These are phyloP conservation scores for Andrena bucephala DNA, from an alignment of 2,888 invertebrate species.

Conservation along the genomic window DNA sequence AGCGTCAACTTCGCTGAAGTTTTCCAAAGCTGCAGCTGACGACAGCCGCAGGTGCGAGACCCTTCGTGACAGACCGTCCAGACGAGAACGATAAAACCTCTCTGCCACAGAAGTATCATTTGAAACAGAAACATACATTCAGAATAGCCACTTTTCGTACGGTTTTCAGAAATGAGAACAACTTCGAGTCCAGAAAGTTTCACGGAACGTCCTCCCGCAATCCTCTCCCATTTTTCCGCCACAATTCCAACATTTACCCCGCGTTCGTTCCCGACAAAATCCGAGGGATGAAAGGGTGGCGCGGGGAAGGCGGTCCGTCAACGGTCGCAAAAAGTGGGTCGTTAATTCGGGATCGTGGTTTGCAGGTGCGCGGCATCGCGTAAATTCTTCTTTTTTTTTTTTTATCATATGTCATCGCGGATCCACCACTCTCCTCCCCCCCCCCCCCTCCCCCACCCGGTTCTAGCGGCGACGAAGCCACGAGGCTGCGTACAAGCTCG, in stretches of 20 bases:
- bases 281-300: background rate
- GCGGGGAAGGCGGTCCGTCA: slow-evolving; percentile 4
- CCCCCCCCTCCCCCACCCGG: background rate
- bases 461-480: slow-evolving; percentile 30
- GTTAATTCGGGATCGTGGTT: slow-evolving; percentile 47
- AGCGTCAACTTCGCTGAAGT: background rate
- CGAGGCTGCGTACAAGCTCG: slow-evolving; percentile 51
- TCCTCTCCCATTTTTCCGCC: background rate
- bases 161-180: background rate
- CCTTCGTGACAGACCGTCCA: background rate
- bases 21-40: too few species aligned
- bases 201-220: background rate
- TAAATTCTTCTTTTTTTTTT: slow-evolving; percentile 23
- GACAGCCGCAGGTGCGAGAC: background rate
- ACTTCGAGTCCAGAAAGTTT: background rate
- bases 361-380: background rate
- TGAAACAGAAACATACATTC: too few species aligned
- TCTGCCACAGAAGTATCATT: too few species aligned
- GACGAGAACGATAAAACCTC: background rate
- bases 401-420: slow-evolving; percentile 23
- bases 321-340: slow-evolving; percentile 31
- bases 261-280: background rate
- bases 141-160: background rate
- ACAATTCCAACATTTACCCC: background rate
- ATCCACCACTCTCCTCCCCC: slow-evolving; percentile 6